These are phyloP conservation scores for Mesembrinibis cayennensis DNA, from an alignment of 2,113 vertebrate genomes.

Conservation along the genomic window DNA sequence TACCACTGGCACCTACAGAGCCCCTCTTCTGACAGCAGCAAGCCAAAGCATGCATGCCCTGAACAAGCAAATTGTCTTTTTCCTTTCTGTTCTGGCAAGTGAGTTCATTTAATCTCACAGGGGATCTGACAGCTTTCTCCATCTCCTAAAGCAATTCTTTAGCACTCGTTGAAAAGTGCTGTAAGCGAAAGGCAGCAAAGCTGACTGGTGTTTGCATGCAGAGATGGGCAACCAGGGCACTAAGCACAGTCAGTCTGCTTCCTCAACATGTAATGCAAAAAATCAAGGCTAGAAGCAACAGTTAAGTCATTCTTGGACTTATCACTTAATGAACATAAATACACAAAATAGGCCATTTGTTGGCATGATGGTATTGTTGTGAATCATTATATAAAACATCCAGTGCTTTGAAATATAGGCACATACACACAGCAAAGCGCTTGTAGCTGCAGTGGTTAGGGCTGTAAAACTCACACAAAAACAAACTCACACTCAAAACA, in stretches of 20 bases:
- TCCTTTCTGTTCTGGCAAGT: constrained; percentile 66
- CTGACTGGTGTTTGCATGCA: constrained; percentile 49
- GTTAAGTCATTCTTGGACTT: constrained; percentile 2
- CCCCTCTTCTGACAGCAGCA: constrained; percentile 51
- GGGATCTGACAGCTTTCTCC: constrained; percentile 76
- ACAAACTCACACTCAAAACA: background rate
- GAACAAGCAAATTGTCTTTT: constrained; percentile 62
- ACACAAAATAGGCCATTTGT: background rate
- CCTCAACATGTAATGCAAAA: background rate
- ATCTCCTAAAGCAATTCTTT: constrained; percentile 74
- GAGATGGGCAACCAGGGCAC: background rate
- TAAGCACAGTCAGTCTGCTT: background rate
- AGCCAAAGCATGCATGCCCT: constrained; percentile 50
- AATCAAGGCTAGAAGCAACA: constrained; percentile 15
- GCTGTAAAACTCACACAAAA: background rate
- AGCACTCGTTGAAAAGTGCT: constrained; percentile 70
- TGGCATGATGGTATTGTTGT: background rate
- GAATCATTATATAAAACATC: constrained; percentile 34
- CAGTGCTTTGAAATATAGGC: constrained; percentile 29
- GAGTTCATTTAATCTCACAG: constrained; percentile 71
- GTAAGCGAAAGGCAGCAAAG: constrained; percentile 58
- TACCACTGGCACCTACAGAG: background rate
- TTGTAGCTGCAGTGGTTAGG: background rate
- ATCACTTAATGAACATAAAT: constrained; percentile 39
- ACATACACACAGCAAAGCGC: background rate